phyloP scores from a whole-genome alignment of 2,888 invertebrate species.

The Allygus modestus region DNA sequence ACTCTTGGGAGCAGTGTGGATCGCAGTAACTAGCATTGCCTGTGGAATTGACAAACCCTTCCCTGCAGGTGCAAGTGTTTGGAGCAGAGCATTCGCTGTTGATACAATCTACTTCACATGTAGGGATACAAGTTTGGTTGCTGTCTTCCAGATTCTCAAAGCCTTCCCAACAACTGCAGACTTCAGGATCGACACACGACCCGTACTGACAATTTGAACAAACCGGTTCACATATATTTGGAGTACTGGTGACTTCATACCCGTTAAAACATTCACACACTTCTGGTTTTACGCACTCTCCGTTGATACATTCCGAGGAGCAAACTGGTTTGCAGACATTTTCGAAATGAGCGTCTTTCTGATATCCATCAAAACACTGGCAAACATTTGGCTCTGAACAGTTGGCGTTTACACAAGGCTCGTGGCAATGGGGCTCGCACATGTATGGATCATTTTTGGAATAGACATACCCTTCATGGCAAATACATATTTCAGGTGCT shows the following conservation, averaged over 20 bases:
- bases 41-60: constrained; percentile 2
- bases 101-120: constrained; percentile 20
- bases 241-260: neutral
- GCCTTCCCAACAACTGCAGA: constrained; percentile 8
- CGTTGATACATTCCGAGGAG: neutral
- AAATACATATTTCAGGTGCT: neutral
- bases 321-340: constrained; percentile 3
- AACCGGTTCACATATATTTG: constrained; percentile 6
- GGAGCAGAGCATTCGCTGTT: constrained; percentile 38
- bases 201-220: constrained; percentile 7
- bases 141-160: constrained; percentile 20
- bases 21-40: neutral
- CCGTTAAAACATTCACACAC: constrained; percentile 36
- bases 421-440: constrained; percentile 34
- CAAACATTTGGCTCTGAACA: neutral
- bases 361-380: constrained; percentile 6
- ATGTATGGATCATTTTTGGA: neutral
- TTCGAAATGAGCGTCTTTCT: neutral
- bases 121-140: constrained; percentile 11
- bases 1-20: constrained; percentile 14
- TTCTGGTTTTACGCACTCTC: constrained; percentile 21
- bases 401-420: constrained; percentile 1
- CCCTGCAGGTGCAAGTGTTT: constrained; percentile 19
- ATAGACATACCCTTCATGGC: neutral
- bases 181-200: constrained; percentile 4